A percentile compares a stretch with the other conserved stretches of the same genome.
Evolutionary conservation across 2,797 vertebrate genomes (phyloP).

Genomic region (Sebastes minor): DNA sequence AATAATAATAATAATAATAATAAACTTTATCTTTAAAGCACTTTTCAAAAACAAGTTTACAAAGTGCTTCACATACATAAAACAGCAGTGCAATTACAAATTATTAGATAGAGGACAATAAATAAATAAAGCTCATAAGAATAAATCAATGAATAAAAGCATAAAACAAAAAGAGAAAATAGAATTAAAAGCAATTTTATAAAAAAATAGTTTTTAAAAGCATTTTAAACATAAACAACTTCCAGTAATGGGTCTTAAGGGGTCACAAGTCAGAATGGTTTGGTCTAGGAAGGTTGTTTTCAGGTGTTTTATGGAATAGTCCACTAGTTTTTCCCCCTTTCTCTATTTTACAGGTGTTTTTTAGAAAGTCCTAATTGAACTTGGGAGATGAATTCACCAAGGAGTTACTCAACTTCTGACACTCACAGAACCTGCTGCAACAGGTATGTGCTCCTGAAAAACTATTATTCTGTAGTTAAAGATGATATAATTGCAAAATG

Average conservation of each 20-base stretch:
- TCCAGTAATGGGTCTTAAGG: background rate
- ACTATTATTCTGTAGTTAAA: background rate
- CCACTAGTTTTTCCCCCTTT: background rate
- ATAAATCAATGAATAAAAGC: no score
- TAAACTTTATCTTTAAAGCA: no score
- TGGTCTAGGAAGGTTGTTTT: background rate
- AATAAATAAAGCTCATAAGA: no score
- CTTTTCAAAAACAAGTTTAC: no score
- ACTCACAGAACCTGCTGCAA: background rate
- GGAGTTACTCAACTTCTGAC: background rate
- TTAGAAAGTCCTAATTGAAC: background rate
- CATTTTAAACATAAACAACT: no score
- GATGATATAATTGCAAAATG: background rate
- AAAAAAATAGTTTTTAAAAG: no score
- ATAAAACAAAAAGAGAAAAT: no score
- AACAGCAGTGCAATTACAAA: no score
- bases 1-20: no score
- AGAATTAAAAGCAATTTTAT: fast-evolving
- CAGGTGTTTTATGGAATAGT: background rate
- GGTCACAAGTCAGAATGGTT: background rate
- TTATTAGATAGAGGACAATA: no score
- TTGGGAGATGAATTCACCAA: background rate
- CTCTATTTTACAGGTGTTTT: background rate
- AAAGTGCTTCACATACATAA: no score
- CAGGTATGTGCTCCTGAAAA: background rate